Evolutionary conservation across 2,113 vertebrate species (phyloP).

Genomic region (Speoplatyrhinus poulsoni): DNA sequence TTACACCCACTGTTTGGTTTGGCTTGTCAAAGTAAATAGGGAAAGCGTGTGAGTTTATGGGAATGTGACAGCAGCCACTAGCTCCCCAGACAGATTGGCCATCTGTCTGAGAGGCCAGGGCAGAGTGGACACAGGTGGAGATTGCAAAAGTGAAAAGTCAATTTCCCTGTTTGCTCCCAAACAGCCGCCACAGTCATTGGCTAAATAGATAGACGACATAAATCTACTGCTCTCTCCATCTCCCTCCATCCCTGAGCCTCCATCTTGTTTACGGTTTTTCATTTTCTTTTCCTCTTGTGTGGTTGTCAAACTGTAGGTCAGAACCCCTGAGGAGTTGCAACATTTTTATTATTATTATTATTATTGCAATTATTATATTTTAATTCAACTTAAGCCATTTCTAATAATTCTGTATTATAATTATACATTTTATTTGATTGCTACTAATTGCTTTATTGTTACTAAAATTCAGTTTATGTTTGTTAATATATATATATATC

Average conservation of each 20-base stretch:
- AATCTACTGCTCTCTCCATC: slow-evolving; percentile 33
- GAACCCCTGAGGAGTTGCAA: too few relatives aligned
- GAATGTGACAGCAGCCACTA: background rate
- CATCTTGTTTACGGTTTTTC: background rate
- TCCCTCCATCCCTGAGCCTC: slow-evolving; percentile 10
- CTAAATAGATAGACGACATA: slow-evolving; percentile 49
- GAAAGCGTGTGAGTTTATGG: background rate
- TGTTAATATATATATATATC: too few relatives aligned
- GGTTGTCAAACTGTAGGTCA: too few relatives aligned
- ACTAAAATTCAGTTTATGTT: too few relatives aligned
- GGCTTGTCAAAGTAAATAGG: too few relatives aligned
- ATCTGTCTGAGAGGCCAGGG: background rate
- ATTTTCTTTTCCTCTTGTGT: background rate
- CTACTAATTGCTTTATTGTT: too few relatives aligned
- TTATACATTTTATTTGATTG: too few relatives aligned
- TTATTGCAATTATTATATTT: too few relatives aligned
- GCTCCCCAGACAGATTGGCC: slow-evolving; percentile 1
- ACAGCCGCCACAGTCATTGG: slow-evolving; percentile 43
- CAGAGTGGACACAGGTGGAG: slow-evolving; percentile 42
- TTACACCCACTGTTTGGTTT: too few relatives aligned
- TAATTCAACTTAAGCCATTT: too few relatives aligned
- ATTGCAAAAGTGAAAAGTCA: slow-evolving; percentile 18
- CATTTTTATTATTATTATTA: too few relatives aligned
- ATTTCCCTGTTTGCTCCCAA: slow-evolving; percentile 42
- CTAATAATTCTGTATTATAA: too few relatives aligned